phyloP scores from a whole-genome alignment of 2,797 vertebrate genomes.

The Cheirogaleus major region DNA sequence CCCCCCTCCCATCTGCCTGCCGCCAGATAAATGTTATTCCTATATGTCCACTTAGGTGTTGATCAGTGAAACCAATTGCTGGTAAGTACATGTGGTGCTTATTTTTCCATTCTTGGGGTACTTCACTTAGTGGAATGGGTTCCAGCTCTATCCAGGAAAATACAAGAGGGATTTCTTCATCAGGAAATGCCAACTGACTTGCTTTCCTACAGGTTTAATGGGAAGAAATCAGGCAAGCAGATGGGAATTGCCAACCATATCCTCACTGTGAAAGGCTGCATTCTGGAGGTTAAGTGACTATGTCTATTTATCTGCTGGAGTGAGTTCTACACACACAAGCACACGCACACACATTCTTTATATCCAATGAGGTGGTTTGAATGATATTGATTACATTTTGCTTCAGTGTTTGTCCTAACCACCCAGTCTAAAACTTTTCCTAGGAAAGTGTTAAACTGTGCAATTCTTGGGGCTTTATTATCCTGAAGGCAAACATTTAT shows the following conservation, averaged over 20 bases:
- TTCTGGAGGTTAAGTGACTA: neutral
- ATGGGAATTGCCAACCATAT: neutral
- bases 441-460: neutral
- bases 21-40: too few relatives aligned
- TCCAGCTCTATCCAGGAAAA: neutral
- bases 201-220: neutral
- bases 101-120: too few relatives aligned
- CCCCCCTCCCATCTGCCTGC: too few relatives aligned
- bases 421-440: neutral
- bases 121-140: too few relatives aligned
- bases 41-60: too few relatives aligned
- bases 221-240: neutral
- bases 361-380: neutral
- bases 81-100: too few relatives aligned
- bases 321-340: neutral
- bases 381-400: neutral
- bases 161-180: neutral
- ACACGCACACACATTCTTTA: neutral
- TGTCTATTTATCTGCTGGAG: neutral
- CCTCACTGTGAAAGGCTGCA: neutral
- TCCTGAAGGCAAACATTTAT: neutral
- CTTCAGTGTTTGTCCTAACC: neutral
- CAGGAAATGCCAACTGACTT: neutral
- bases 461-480: neutral
- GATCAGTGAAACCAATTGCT: too few relatives aligned